Evolutionary conservation across 2,888 invertebrate genomes (phyloP).

Genomic region (Andrena bicolor): DNA sequence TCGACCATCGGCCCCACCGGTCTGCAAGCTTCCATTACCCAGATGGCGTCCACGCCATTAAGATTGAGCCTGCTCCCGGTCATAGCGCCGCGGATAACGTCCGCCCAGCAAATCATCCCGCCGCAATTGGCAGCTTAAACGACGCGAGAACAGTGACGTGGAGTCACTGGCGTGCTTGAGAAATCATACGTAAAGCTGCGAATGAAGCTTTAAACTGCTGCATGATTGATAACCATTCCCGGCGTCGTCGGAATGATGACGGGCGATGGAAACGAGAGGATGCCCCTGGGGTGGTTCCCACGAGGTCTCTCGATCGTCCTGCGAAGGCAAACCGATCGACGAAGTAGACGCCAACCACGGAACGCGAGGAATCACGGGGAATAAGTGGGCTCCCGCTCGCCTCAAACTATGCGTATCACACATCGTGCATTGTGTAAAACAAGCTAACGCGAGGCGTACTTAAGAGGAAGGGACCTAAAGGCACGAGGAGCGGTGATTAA

Average conservation of each 20-base stretch:
- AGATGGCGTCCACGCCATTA: slow-evolving; percentile 74
- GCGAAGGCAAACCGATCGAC: neutral
- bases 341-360: neutral
- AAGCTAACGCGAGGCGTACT: slow-evolving; percentile 52
- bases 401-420: slow-evolving; percentile 16
- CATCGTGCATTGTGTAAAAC: slow-evolving; percentile 10
- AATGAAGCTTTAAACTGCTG: slow-evolving; percentile 37
- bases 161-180: slow-evolving; percentile 22
- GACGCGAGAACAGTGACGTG: slow-evolving; percentile 2
- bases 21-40: slow-evolving; percentile 50
- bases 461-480: slow-evolving; percentile 40
- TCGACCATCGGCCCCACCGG: slow-evolving; percentile 19
- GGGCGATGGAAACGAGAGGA: neutral
- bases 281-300: neutral
- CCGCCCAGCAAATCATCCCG: slow-evolving; percentile 70
- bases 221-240: slow-evolving; percentile 41
- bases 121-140: slow-evolving; percentile 79
- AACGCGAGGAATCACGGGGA: neutral
- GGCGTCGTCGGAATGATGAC: neutral
- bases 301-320: neutral
- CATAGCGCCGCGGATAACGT: slow-evolving; percentile 76
- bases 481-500: slow-evolving; percentile 50
- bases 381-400: neutral
- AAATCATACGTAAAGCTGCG: slow-evolving; percentile 20
- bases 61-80: slow-evolving; percentile 81